phyloP scores from a whole-genome alignment of 2,888 invertebrate genomes.

The Hirtodrosophila cameraria region DNA sequence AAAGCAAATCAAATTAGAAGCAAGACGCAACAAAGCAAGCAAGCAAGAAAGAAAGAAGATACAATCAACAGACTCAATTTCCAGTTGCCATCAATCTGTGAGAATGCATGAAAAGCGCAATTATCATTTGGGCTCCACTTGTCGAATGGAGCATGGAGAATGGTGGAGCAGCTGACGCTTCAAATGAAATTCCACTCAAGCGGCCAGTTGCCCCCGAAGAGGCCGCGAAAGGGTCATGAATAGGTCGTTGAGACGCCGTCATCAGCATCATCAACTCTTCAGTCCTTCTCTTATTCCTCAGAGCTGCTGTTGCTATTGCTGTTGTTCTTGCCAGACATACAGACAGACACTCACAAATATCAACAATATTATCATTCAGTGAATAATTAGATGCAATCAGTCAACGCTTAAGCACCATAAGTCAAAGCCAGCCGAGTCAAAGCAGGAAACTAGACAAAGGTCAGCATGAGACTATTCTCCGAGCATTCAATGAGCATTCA shows the following conservation, averaged over 20 bases:
- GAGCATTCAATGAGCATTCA: constrained; percentile 21
- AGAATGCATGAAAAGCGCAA: constrained; percentile 73
- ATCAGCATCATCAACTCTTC: constrained; percentile 57
- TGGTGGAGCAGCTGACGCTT: constrained; percentile 48
- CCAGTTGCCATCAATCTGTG: constrained; percentile 70
- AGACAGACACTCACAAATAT: constrained; percentile 56
- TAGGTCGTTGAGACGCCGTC: constrained; percentile 73
- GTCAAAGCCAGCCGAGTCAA: constrained; percentile 64
- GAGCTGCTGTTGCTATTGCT: constrained; percentile 19
- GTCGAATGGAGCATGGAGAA: constrained; percentile 50
- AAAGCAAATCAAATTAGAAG: constrained; percentile 40
- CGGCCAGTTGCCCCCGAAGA: constrained; percentile 46
- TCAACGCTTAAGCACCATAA: constrained; percentile 80
- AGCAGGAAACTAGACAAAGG: constrained; percentile 66
- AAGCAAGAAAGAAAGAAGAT: constrained; percentile 37
- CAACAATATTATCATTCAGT: constrained; percentile 78
- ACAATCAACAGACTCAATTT: constrained; percentile 67
- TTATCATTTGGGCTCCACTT: constrained; percentile 59
- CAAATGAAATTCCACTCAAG: constrained; percentile 63
- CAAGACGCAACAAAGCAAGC: too few relatives aligned
- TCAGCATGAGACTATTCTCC: constrained; percentile 43
- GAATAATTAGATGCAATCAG: constrained; percentile 83
- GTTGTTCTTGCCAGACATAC: constrained; percentile 34
- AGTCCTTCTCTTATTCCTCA: too few relatives aligned
- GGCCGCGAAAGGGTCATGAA: constrained; percentile 73